A percentile compares a stretch with the other conserved stretches of the same genome.
These are phyloP conservation scores for Tenebrio molitor DNA, from an alignment of 1,140 invertebrate species.

Conservation along the genomic window DNA sequence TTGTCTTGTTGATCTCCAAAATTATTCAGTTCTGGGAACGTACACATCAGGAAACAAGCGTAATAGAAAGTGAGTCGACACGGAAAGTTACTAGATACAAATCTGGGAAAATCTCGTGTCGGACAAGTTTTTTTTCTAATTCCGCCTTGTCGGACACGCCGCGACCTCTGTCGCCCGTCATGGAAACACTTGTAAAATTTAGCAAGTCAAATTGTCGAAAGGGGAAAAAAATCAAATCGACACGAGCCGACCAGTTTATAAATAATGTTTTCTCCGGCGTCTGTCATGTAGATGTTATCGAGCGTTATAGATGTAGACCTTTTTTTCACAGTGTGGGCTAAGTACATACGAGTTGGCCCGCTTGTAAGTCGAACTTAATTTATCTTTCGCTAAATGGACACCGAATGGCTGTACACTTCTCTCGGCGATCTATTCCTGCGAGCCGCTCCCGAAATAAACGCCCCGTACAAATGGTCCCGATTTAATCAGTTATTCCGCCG, in stretches of 20 bases:
- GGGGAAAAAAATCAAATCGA: not conserved
- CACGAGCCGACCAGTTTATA: conserved; percentile 1
- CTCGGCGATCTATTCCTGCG: conserved; percentile 38
- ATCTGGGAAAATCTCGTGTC: too few relatives aligned
- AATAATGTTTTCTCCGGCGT: conserved; percentile 18
- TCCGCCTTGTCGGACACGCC: too few relatives aligned
- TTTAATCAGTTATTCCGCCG: conserved; percentile 25
- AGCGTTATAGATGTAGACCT: conserved; percentile 21
- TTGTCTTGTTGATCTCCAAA: too few relatives aligned
- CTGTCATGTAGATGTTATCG: conserved; percentile 23
- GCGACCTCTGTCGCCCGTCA: not conserved
- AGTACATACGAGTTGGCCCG: conserved; percentile 19
- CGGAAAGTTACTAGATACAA: too few relatives aligned
- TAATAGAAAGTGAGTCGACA: too few relatives aligned
- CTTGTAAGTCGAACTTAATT: conserved; percentile 45
- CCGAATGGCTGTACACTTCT: conserved; percentile 41
- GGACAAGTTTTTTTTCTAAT: too few relatives aligned
- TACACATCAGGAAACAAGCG: too few relatives aligned
- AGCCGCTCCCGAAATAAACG: too few relatives aligned
- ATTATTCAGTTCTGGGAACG: too few relatives aligned
- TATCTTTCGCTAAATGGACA: conserved; percentile 41
- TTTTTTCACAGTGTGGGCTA: too few relatives aligned
- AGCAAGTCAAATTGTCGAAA: conserved; percentile 25
- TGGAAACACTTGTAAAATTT: conserved; percentile 4
- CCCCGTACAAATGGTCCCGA: not conserved